Base-by-base conservation (phyloP, 2,797 vertebrate species). In the Mormyrops attenuatus region DNA sequence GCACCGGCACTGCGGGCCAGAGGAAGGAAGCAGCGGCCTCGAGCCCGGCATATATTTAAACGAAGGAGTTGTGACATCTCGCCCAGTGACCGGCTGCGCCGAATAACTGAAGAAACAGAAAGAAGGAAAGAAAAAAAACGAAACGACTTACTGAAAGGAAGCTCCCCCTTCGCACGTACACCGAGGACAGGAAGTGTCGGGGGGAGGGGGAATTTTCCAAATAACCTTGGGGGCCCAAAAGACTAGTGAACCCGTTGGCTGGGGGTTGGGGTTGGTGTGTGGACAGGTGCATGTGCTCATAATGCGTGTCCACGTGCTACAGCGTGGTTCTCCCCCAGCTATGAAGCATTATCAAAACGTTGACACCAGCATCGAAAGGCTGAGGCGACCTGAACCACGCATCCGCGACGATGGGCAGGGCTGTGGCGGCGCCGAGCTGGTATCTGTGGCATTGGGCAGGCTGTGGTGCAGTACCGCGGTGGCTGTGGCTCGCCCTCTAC, bases 401-500 rank as follows among this genome's bases (percentile, higher is more conserved):
- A 89, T 89, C 63, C 34, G 50, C 52, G 41, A 49, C 52, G 52
- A 82, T 49, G 88, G 49, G 7, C n/a, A 47, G 13, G 69, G 38
- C 60, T 89, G 82, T 80, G 80, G 77, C 3, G 22, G 15, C 26
- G 63, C 52, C 49, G 44, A 11, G 86, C 85, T 88, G 47, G 53
- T 90, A 89, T 87, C 89, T 73, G 84, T 90, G 63, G 57, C 82
- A 90, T 88, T 49, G 60, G 60, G 60, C 57, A 89, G 85, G 34
- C 85, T 89, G 90, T 90, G 90, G 88, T 90, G 66, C 66, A 50
- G 63, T 60, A 87, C 3, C 50, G 88, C 30, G 60, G 88, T 30
- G 88, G 15, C 88, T 90, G 90, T 84, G 90, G 90, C 90, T 90
- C 52, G 22, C 69, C 26, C 44, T 88, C 88, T 88, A 53, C 90